Evolutionary conservation across 2,797 vertebrate genomes (phyloP).

Genomic region (Benthosema pterotum): DNA sequence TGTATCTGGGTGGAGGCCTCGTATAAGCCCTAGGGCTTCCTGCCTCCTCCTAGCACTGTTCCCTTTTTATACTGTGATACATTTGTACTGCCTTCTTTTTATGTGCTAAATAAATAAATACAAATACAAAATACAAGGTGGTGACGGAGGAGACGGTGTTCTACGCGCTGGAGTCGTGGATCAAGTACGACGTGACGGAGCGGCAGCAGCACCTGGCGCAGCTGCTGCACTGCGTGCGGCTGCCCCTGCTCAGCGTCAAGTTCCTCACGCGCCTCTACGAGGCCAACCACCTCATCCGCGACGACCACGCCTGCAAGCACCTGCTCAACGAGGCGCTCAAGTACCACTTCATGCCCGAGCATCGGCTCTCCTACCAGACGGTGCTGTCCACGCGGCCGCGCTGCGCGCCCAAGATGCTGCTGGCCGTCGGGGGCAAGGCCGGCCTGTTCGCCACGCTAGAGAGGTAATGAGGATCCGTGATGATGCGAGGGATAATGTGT

Average conservation of each 20-base stretch:
- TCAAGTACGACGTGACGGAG: constrained; percentile 95
- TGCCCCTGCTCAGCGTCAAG: constrained; percentile 96
- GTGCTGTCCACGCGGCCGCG: constrained; percentile 91
- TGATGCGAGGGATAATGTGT: too few relatives aligned
- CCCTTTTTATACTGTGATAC: too few relatives aligned
- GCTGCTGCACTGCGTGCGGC: constrained; percentile 93
- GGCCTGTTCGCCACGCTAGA: constrained; percentile 96
- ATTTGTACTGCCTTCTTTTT: too few relatives aligned
- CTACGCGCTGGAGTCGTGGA: constrained; percentile 94
- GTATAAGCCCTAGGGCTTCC: too few relatives aligned
- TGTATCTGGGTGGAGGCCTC: too few relatives aligned
- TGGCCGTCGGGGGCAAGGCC: constrained; percentile 96
- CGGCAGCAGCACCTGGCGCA: constrained; percentile 93
- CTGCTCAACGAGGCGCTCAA: constrained; percentile 98
- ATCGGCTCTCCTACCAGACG: constrained; percentile 95
- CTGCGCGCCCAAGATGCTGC: constrained; percentile 95
- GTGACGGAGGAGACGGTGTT: constrained; percentile 95
- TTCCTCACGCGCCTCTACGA: constrained; percentile 96
- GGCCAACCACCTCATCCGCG: constrained; percentile 98
- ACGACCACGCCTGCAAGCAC: constrained; percentile 96
- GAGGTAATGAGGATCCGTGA: constrained; percentile 84
- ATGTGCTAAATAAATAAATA: too few relatives aligned
- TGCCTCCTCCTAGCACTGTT: too few relatives aligned
- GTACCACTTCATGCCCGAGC: constrained; percentile 99
- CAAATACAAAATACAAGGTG: too few relatives aligned